Evolutionary conservation across 2,888 invertebrate genomes (phyloP), one percentile per base, ranked within the genome.

Genomic region (Graphium colonna): DNA sequence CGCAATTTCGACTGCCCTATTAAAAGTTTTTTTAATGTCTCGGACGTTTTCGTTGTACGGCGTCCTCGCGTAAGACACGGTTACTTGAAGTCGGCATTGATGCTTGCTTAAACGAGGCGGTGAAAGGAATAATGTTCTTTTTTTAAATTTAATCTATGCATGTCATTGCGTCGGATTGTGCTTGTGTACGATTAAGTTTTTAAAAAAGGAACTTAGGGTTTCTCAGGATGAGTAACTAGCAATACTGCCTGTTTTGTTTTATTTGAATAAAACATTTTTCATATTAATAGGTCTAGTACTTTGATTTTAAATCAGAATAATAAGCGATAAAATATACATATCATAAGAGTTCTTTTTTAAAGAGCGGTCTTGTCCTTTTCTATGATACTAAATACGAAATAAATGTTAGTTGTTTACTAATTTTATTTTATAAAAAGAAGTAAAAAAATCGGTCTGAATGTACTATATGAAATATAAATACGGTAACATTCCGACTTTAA

Each of bases 31-130:
- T 45, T 33, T 33, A 45, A 45, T 7, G 33, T 45, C 33, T 45
- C 16, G 15, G 31, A 45, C 33, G 44, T 10, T 31, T 33, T 33
- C 12, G 44, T 26, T 1, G 31, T 5, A 10, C n/a, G 13, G 28
- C 28, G 44, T 28, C 44, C 33, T 21, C 43, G 43, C 13, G 8
- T 43, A 12, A 21, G 43, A 43, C 28, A 43, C 36, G 36, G 36
- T 36, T 13, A 36, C 36, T 36, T 42, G 21, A 16, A 40, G 26
- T 43, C 44, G 44, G 33, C 44, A 31, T 44, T 44, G 33, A 13
- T 10, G 9, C 28, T 36, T 9, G 36, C 36, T 12, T 36, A 12
- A 36, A 36, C 36, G 13, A 12, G 2, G 13, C 12, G 36, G 36
- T 36, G 36, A 36, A 36, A 36, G 36, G 36, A 13, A 36, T 10